A percentile compares a stretch with the other conserved stretches of the same genome.
phyloP scores from a whole-genome alignment of 2,888 invertebrate genomes.

The Hyposoter didymator region DNA sequence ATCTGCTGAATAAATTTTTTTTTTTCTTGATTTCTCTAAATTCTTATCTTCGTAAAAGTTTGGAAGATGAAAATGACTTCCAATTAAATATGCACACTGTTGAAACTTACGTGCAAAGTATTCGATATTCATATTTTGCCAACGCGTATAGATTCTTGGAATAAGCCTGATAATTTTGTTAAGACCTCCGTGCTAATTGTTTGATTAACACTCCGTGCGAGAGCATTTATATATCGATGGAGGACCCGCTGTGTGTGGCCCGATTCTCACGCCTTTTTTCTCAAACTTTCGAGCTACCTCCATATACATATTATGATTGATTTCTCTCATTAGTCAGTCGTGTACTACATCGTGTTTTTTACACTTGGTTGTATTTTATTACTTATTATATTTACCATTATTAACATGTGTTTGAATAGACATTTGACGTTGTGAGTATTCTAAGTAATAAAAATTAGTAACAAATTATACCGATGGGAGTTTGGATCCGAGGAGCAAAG shows the following conservation, averaged over 20 bases:
- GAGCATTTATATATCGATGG: conserved; percentile 10
- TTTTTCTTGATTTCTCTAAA: background rate
- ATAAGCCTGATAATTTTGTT: conserved; percentile 53
- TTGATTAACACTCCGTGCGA: conserved; percentile 61
- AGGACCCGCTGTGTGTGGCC: conserved; percentile 35
- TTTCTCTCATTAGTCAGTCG: conserved; percentile 12
- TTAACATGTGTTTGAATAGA: background rate
- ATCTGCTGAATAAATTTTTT: no score
- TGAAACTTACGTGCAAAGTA: conserved; percentile 23
- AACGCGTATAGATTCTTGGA: conserved; percentile 28
- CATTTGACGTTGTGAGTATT: background rate
- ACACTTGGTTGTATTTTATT: conserved; percentile 1
- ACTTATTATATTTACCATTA: background rate
- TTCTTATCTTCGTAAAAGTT: background rate
- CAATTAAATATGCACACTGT: background rate
- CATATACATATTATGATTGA: background rate
- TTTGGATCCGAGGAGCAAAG: background rate
- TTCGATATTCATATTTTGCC: conserved; percentile 47
- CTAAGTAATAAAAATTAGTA: background rate
- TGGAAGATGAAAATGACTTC: background rate
- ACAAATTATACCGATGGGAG: background rate
- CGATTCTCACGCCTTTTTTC: conserved; percentile 48
- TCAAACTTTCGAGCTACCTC: conserved; percentile 13
- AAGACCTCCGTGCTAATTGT: conserved; percentile 53
- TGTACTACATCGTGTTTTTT: background rate